Base-by-base conservation (phyloP, 1,140 invertebrate genomes). In the Calephelis virginiensis region DNA sequence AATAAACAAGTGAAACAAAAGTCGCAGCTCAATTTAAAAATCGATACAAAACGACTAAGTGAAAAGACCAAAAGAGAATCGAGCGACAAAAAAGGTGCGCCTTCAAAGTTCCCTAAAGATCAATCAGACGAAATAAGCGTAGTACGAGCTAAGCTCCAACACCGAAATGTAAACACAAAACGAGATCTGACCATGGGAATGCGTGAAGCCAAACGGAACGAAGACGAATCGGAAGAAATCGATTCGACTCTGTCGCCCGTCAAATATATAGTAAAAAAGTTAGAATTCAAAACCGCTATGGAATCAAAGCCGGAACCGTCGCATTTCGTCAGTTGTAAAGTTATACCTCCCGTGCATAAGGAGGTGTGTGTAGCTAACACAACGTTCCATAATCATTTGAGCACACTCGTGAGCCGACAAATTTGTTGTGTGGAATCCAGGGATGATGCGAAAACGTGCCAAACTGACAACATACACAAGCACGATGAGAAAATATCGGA, bases 401-500 rank as follows among this genome's bases (percentile, higher is more conserved):
- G 82, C 79, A 86, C 83, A 84, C 86, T 91, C 78, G 84, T 89
- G 40, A 89, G 89, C 75, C 87, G 86, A 48, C 89, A 90, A 77
- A 75, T 91, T 50, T 87, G 85, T 74, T 85, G 80, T 67, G 78
- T 87, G 0, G 85, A 92, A 67, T 78, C 89, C n/a, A 82, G 80
- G 65, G 76, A 89, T 60, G 90, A 92, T 67, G 70, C 71, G 10
- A 85, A 81, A 77, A 85, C 76, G 64, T 91, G 79, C 14, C 79
- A 83, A 67, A 65, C 74, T 10, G 81, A 86, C 64, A 89, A 89
- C 48, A 69, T 84, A 62, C 81, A 78, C 62, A 91, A 91, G 73
- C 83, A 85, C 8, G 88, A 90, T 43, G 89, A 90, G 71, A 92
- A 92, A 80, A 90, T 90, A 80, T 92, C 90, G 40, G 91, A 92